Percentiles rank a stretch among this genome's conserved stretches.
Conservation (phyloP, 2,113 vertebrate genomes). For the Typhlomys cinereus region DNA sequence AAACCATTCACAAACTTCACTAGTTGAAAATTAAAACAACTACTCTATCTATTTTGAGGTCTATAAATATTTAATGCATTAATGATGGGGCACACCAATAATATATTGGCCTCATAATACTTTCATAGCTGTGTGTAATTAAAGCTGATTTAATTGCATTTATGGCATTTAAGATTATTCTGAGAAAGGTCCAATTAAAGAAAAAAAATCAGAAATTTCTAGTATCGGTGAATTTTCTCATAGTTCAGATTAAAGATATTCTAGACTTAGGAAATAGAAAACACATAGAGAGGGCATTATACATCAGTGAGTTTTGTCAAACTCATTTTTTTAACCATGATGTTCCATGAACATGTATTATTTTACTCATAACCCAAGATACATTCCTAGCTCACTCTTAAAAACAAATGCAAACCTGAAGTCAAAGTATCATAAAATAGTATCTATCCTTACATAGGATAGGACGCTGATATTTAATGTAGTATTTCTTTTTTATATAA, state of each 20-base stretch:
- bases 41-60: background rate
- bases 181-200: background rate
- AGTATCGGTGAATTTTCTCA: background rate
- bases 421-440: conserved; percentile 42
- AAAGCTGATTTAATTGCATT: conserved; percentile 19
- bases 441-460: background rate
- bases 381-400: background rate
- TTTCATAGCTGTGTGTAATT: conserved; percentile 7
- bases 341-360: background rate
- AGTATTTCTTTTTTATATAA: conserved; percentile 51
- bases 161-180: conserved; percentile 41
- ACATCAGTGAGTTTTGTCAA: background rate
- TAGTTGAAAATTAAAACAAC: background rate
- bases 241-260: background rate
- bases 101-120: background rate
- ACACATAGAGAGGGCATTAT: background rate
- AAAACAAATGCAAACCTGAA: conserved; percentile 19
- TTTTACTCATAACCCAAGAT: conserved; percentile 1
- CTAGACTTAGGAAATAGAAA: background rate
- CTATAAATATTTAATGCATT: background rate
- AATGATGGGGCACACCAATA: background rate
- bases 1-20: background rate
- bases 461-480: conserved; percentile 15
- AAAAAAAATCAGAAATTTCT: background rate
- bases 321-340: background rate